Conservation (phyloP, 2,888 invertebrate genomes). For the Harpalus rubripes region DNA sequence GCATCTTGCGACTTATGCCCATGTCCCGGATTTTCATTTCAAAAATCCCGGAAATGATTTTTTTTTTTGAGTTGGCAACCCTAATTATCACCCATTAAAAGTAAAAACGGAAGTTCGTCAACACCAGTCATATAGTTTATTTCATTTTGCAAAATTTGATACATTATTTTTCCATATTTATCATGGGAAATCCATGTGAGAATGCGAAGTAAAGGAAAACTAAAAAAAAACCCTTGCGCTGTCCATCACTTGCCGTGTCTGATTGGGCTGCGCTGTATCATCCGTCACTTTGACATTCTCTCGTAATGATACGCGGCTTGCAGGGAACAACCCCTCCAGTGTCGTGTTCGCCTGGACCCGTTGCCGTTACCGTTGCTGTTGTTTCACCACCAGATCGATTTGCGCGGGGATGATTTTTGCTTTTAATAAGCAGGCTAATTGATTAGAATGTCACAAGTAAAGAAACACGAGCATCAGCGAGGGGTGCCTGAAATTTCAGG, state of each 20-base stretch:
- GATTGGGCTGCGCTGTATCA: constrained; percentile 64
- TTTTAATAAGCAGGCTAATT: constrained; percentile 23
- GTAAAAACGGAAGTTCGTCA: too few species aligned
- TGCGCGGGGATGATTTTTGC: constrained; percentile 26
- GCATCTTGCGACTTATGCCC: too few species aligned
- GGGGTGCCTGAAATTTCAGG: background rate
- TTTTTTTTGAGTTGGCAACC: too few species aligned
- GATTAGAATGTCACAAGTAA: constrained; percentile 14
- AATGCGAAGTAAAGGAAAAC: too few species aligned
- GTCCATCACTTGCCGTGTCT: constrained; percentile 63
- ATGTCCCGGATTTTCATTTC: too few species aligned
- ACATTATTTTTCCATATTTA: too few species aligned
- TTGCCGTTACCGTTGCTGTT: background rate
- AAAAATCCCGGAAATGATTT: too few species aligned
- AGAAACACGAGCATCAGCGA: background rate
- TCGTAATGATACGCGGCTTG: constrained; percentile 62
- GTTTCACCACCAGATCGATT: constrained; percentile 8
- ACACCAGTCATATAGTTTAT: too few species aligned
- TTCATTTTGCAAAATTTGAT: too few species aligned
- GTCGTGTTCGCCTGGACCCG: constrained; percentile 8
- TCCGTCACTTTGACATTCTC: constrained; percentile 65
- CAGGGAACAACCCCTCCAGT: constrained; percentile 25
- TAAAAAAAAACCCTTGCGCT: background rate
- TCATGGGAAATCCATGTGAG: too few species aligned
- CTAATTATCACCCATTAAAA: too few species aligned